Evolutionary conservation across 2,113 vertebrate genomes (phyloP).

Genomic region (Calonectris borealis): DNA sequence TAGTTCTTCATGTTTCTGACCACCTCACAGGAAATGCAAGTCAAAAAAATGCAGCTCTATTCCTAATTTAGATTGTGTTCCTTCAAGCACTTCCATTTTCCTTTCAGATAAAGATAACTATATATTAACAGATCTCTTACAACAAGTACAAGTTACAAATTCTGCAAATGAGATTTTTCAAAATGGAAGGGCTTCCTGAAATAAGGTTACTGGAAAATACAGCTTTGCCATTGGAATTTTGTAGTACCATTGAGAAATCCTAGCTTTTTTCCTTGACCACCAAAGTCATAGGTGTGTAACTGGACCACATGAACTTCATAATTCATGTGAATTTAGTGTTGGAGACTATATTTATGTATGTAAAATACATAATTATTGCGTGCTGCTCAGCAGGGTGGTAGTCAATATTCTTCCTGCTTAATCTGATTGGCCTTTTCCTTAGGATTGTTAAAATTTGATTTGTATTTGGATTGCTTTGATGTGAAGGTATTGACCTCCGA

Average conservation of each 20-base stretch:
- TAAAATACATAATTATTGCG: background rate
- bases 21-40: background rate
- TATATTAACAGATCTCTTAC: background rate
- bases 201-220: background rate
- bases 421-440: background rate
- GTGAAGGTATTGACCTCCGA: background rate
- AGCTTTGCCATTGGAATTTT: background rate
- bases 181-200: background rate
- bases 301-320: background rate
- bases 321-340: background rate
- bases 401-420: background rate
- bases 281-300: background rate
- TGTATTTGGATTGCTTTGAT: background rate
- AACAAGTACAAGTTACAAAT: background rate
- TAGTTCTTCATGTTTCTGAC: background rate
- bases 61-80: background rate
- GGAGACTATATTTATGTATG: background rate
- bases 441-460: background rate
- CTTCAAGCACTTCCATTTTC: background rate
- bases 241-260: background rate
- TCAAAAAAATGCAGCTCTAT: background rate
- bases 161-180: background rate
- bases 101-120: background rate
- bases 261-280: background rate
- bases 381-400: background rate